These are phyloP conservation scores for Lepidonotus clava DNA, from an alignment of 2,888 invertebrate species.

Conservation along the genomic window DNA sequence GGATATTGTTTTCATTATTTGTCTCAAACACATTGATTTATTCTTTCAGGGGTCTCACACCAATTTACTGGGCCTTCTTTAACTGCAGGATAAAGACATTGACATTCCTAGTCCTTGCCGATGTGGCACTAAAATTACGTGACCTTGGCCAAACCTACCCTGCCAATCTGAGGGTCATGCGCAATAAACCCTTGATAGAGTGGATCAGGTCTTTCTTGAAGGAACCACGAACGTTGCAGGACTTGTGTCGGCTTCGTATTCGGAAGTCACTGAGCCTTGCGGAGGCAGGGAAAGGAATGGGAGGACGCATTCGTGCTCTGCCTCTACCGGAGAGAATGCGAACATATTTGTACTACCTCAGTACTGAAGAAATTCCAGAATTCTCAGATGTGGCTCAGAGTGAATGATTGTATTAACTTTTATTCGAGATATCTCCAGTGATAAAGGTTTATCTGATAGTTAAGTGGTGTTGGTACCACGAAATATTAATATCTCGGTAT, in stretches of 20 bases:
- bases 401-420: too few relatives aligned
- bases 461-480: too few relatives aligned
- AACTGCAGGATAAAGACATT: slow-evolving; percentile 66
- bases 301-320: not conserved
- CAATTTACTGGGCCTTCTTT: slow-evolving; percentile 71
- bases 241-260: slow-evolving; percentile 3
- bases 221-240: slow-evolving; percentile 21
- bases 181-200: slow-evolving; percentile 52
- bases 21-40: not conserved
- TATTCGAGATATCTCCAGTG: too few relatives aligned
- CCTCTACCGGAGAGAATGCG: not conserved
- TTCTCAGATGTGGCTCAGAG: too few relatives aligned
- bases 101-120: slow-evolving; percentile 65
- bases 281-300: not conserved
- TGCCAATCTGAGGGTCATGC: slow-evolving; percentile 68
- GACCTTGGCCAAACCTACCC: slow-evolving; percentile 65
- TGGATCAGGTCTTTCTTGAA: not conserved
- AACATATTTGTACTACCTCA: not conserved
- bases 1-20: too few relatives aligned
- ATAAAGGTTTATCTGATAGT: too few relatives aligned
- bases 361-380: not conserved
- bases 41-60: slow-evolving; percentile 66
- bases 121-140: slow-evolving; percentile 62
- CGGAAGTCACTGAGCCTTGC: not conserved
- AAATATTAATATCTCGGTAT: too few relatives aligned